These are phyloP conservation scores for Lampropteryx suffumata DNA, from an alignment of 2,888 invertebrate genomes.

Conservation along the genomic window DNA sequence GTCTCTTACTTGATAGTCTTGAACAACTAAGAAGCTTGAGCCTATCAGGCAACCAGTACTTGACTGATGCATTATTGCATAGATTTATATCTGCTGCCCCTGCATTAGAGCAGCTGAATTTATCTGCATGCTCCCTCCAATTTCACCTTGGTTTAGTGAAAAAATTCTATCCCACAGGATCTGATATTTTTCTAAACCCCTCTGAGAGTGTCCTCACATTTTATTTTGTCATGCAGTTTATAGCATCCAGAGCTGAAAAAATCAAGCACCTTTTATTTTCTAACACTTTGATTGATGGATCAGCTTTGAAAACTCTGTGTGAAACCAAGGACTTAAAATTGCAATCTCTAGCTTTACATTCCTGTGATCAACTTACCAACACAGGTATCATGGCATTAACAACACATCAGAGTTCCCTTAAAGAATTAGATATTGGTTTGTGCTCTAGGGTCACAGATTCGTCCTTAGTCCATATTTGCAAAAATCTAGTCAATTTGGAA, in stretches of 20 bases:
- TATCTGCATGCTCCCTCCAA: conserved; percentile 87
- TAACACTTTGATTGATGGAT: conserved; percentile 86
- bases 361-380: conserved; percentile 85
- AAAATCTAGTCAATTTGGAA: conserved; percentile 81
- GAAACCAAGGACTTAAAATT: conserved; percentile 77
- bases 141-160: conserved; percentile 87
- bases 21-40: conserved; percentile 82
- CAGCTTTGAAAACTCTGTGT: conserved; percentile 81
- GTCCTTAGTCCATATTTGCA: conserved; percentile 83
- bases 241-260: conserved; percentile 74
- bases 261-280: conserved; percentile 86
- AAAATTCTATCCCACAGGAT: conserved; percentile 84
- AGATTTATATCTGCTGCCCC: conserved; percentile 85
- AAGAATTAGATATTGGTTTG: conserved; percentile 84
- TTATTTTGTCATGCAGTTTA: conserved; percentile 83
- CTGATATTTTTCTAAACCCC: conserved; percentile 64
- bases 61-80: conserved; percentile 88
- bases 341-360: conserved; percentile 75
- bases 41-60: conserved; percentile 86
- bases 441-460: conserved; percentile 86
- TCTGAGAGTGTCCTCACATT: conserved; percentile 89
- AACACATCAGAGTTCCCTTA: conserved; percentile 79
- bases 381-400: conserved; percentile 81
- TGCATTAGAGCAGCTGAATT: conserved; percentile 82
- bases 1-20: conserved; percentile 69